Evolutionary conservation across 2,888 invertebrate genomes (phyloP).

Genomic region (Temnothorax rugatulus): DNA sequence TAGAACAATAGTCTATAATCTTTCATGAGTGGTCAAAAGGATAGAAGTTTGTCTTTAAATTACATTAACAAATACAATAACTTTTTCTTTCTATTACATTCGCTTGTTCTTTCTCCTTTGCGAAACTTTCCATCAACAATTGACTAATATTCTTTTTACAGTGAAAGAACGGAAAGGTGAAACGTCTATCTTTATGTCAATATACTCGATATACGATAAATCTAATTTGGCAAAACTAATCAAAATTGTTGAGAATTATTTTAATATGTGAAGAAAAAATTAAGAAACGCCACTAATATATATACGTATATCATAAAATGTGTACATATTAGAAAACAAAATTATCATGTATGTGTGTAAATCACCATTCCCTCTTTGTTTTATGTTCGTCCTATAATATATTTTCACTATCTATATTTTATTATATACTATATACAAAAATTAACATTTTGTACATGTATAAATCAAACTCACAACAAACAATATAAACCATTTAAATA

Average conservation of each 20-base stretch:
- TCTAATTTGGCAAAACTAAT: conserved; percentile 20
- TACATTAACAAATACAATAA: not conserved
- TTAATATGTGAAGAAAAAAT: conserved; percentile 9
- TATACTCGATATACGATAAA: conserved; percentile 24
- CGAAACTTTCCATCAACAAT: not conserved
- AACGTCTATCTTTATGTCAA: conserved; percentile 1
- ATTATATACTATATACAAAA: conserved; percentile 14
- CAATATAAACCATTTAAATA: conserved; percentile 2
- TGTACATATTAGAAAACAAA: conserved; percentile 40
- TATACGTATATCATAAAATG: conserved; percentile 33
- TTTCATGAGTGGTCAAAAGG: conserved; percentile 44
- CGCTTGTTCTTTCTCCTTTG: not conserved
- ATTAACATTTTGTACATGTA: not conserved
- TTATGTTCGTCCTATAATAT: not conserved
- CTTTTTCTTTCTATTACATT: not conserved
- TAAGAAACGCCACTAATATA: conserved; percentile 21
- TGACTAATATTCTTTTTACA: conserved; percentile 30
- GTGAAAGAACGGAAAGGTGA: not conserved
- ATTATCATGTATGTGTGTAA: not conserved
- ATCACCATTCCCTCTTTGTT: conserved; percentile 1
- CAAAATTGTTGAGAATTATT: conserved; percentile 17
- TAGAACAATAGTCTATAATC: conserved; percentile 28
- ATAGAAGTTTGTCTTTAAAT: conserved; percentile 12
- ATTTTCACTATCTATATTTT: conserved; percentile 19
- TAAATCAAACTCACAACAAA: not conserved